These are phyloP conservation scores for Carduelis carduelis DNA, from an alignment of 2,797 vertebrate genomes.

Conservation along the genomic window DNA sequence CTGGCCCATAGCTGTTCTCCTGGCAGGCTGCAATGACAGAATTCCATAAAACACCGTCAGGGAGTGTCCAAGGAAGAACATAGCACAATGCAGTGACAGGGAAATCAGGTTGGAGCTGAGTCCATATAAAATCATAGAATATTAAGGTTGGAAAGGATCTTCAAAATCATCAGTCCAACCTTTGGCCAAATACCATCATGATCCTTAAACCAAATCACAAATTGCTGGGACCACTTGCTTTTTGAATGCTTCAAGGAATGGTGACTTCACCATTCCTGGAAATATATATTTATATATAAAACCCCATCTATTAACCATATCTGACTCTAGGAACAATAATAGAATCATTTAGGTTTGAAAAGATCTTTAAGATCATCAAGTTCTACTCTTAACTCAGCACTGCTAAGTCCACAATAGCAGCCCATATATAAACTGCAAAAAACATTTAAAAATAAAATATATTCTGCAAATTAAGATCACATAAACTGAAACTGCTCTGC, in stretches of 20 bases:
- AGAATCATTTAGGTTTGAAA: neutral
- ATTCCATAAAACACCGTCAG: neutral
- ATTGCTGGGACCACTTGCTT: neutral
- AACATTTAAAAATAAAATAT: neutral
- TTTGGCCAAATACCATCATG: neutral
- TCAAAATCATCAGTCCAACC: neutral
- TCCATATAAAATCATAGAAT: neutral
- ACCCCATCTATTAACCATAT: neutral
- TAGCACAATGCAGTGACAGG: neutral
- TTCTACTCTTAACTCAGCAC: neutral
- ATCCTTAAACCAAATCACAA: neutral
- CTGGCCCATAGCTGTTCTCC: slow-evolving; percentile 55
- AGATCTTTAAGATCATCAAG: neutral
- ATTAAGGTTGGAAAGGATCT: neutral
- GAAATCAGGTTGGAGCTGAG: slow-evolving; percentile 16
- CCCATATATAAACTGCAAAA: neutral
- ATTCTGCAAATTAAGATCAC: neutral
- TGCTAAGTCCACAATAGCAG: neutral
- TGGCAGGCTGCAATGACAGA: slow-evolving; percentile 62
- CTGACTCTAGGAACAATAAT: neutral
- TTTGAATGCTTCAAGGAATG: neutral
- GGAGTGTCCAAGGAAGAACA: neutral
- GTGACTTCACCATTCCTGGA: neutral
- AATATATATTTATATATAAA: neutral
- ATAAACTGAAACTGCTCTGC: neutral